Evolutionary conservation across 2,113 vertebrate genomes (phyloP), one percentile per base, ranked within the genome.

Genomic region (Piprites chloris): DNA sequence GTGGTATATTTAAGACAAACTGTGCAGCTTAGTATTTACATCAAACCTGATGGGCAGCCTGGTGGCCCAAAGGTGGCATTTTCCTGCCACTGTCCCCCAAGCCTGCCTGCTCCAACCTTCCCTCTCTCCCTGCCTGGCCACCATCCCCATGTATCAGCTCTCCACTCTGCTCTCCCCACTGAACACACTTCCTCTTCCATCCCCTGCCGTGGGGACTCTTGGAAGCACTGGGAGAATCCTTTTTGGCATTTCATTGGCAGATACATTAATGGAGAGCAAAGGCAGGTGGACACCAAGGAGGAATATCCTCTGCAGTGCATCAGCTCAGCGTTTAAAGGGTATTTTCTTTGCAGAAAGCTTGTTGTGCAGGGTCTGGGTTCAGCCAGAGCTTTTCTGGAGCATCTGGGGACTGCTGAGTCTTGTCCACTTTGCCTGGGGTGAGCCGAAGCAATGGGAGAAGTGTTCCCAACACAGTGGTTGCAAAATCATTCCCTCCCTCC

Each of bases 1-100:
- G 49, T 37, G 42, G 14, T 18, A 1, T 17, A 19, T 37, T 80
- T 32, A 62, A 56, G 61, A 58, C 23, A 18, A 58, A 8, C 16
- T 53, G 30, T 17, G 1, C 21, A 22, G 37, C 3, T 37, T 2
- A 2, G 1, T 12, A 8, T 47, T 84, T 41, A 2, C 5, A 9
- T 26, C n/a, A 27, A 62, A 49, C 14, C 32, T 59, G 2, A 1
- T 0, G 0, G 55, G 15, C 39, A 65, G 72, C 1, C 0, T 2
- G 18, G 44, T 61, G n/a, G 26, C 41, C 41, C 55, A 6, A 6
- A 55, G 2, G 6, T 1, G 6, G 19, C 0, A 9, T 63, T 87
- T 72, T 61, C 41, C 65, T 73, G 35, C 35, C 15, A 0, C 65
- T 39, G 14, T 39, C 39, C 35, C 50, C 42, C 9, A 0, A 1